Evolutionary conservation across 2,797 vertebrate species (phyloP).

Genomic region (Octomys mimax): DNA sequence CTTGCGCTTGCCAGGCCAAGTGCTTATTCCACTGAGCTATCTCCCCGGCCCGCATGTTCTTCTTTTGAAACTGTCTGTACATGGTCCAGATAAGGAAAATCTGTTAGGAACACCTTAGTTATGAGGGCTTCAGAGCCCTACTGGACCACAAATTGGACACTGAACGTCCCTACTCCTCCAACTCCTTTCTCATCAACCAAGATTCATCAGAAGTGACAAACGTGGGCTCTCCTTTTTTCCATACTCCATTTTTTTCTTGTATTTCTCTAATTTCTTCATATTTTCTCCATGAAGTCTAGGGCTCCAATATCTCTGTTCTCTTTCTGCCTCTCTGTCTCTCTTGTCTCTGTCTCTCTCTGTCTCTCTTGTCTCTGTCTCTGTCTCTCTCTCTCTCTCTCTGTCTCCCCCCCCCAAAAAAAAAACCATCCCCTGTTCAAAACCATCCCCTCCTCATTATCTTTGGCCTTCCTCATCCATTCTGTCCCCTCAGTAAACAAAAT

Average conservation of each 20-base stretch:
- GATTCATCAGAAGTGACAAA: not conserved
- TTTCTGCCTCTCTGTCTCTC: not conserved
- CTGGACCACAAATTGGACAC: not conserved
- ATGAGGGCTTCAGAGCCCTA: not conserved
- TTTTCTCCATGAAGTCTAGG: not conserved
- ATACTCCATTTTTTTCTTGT: not conserved
- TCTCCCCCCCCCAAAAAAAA: no score
- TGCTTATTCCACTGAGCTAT: no score
- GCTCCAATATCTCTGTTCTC: not conserved
- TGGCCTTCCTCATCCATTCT: not conserved
- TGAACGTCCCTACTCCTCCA: not conserved
- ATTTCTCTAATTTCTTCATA: not conserved
- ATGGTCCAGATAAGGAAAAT: not conserved
- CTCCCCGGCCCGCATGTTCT: not conserved
- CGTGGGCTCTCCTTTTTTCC: not conserved
- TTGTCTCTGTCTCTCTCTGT: no score
- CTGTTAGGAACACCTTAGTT: slow-evolving; percentile 39
- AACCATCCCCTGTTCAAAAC: not conserved
- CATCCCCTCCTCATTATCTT: not conserved
- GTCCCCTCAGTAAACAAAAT: not conserved
- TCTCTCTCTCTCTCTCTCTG: no score
- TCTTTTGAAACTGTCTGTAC: not conserved
- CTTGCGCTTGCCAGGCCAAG: no score
- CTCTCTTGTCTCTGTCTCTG: not conserved
- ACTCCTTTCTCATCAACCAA: not conserved